Conservation (phyloP, 2,113 vertebrate species). For the Diadophis punctatus region DNA sequence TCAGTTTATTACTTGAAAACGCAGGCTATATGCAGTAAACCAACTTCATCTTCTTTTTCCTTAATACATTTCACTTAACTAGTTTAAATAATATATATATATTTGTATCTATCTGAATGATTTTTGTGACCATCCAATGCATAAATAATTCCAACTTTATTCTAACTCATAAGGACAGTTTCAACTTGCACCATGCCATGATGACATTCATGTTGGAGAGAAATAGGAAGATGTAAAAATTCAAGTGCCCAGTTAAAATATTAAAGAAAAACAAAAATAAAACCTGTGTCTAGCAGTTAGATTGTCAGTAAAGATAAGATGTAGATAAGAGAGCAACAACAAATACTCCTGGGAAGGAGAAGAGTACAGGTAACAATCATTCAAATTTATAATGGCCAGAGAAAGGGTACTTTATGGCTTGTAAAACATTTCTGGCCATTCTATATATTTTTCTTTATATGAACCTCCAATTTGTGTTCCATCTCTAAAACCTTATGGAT, state of each 20-base stretch:
- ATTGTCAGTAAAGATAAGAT: background rate
- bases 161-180: background rate
- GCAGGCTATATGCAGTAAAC: background rate
- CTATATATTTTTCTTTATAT: background rate
- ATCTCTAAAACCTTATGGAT: background rate
- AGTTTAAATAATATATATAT: background rate
- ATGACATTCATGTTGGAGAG: background rate
- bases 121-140: background rate
- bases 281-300: background rate
- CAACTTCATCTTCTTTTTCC: background rate
- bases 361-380: too few relatives aligned
- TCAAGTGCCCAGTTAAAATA: background rate
- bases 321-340: background rate
- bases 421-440: too few relatives aligned
- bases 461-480: background rate
- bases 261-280: background rate
- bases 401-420: too few relatives aligned
- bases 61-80: background rate
- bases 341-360: background rate
- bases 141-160: background rate
- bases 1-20: background rate
- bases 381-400: background rate
- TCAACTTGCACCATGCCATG: too few relatives aligned
- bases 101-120: too few relatives aligned
- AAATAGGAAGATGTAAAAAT: background rate